A percentile compares a stretch with the other conserved stretches of the same genome.
phyloP scores from a whole-genome alignment of 2,888 invertebrate species.

The Pheosia gnoma region DNA sequence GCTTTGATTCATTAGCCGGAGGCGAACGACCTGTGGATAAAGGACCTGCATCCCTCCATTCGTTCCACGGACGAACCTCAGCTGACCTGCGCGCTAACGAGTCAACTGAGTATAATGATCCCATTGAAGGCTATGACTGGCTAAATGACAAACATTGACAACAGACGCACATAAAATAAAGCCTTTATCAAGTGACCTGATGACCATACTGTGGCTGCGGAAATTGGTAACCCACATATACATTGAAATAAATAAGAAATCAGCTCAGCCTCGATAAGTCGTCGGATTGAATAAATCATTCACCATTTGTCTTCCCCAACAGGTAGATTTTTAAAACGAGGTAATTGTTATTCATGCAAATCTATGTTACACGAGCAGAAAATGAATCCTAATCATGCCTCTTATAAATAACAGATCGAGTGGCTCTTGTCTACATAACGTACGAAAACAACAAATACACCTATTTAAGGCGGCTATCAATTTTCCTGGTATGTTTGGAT shows the following conservation, averaged over 20 bases:
- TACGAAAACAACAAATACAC: conserved; percentile 48
- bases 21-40: conserved; percentile 78
- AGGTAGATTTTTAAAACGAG: conserved; percentile 77
- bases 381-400: conserved; percentile 73
- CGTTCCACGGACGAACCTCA: conserved; percentile 71
- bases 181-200: conserved; percentile 51
- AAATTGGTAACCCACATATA: conserved; percentile 69
- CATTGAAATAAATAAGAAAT: conserved; percentile 61
- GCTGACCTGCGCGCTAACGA: conserved; percentile 77
- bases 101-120: conserved; percentile 74
- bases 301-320: conserved; percentile 72
- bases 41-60: conserved; percentile 73
- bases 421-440: conserved; percentile 47
- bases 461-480: conserved; percentile 17
- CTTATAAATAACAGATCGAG: conserved; percentile 74
- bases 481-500: conserved; percentile 7
- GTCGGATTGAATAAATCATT: conserved; percentile 72
- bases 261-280: conserved; percentile 66
- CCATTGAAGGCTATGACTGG: conserved; percentile 71
- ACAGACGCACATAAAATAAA: conserved; percentile 52
- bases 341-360: conserved; percentile 79
- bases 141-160: conserved; percentile 51
- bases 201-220: conserved; percentile 47
- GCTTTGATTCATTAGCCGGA: conserved; percentile 78
- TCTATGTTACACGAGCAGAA: conserved; percentile 77